Evolutionary conservation across 2,113 vertebrate species (phyloP).

Genomic region (Pitta sordida): DNA sequence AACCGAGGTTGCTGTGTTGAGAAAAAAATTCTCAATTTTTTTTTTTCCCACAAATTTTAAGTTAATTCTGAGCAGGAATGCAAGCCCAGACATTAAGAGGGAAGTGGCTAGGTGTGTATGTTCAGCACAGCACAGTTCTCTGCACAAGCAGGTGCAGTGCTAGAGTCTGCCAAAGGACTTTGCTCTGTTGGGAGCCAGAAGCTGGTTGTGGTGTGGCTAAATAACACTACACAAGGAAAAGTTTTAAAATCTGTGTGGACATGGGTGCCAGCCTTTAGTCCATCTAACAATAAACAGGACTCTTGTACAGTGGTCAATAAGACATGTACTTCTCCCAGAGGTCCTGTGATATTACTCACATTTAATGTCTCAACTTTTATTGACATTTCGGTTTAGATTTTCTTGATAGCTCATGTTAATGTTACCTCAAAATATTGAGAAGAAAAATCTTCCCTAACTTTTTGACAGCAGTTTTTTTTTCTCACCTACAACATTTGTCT

Average conservation of each 20-base stretch:
- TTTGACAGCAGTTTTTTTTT: not conserved
- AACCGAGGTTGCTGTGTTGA: not conserved
- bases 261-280: not conserved
- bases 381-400: not conserved
- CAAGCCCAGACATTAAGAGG: not conserved
- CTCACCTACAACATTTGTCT: not conserved
- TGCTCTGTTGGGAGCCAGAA: accelerated
- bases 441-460: not conserved
- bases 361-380: not conserved
- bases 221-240: not conserved
- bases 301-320: accelerated
- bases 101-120: accelerated
- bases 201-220: not conserved
- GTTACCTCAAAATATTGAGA: not conserved
- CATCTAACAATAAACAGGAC: not conserved
- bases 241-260: not conserved
- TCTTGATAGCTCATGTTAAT: not conserved
- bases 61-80: not conserved
- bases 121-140: not conserved
- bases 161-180: not conserved
- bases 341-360: not conserved
- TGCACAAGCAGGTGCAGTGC: not conserved
- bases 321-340: not conserved
- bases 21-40: not conserved
- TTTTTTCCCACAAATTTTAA: not conserved